A percentile compares a stretch with the other conserved stretches of the same genome.
phyloP scores from a whole-genome alignment of 2,113 vertebrate genomes.

The Lepus americanus region DNA sequence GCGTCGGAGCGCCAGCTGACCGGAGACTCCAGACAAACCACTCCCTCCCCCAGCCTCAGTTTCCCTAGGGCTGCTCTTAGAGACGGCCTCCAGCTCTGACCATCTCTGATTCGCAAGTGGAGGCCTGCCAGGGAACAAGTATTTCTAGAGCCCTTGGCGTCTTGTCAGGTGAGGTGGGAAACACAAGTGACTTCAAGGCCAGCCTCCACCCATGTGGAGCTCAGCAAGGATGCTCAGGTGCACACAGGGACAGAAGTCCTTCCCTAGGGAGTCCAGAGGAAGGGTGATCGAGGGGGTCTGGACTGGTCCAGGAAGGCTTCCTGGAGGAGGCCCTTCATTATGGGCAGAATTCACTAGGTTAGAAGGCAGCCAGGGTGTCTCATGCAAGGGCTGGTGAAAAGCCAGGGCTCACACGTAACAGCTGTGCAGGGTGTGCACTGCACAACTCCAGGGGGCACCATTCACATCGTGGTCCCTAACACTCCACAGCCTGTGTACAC shows the following conservation, averaged over 20 bases:
- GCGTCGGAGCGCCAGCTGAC: not conserved
- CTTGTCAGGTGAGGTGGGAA: constrained; percentile 56
- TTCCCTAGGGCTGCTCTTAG: not conserved
- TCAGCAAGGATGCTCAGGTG: constrained; percentile 27
- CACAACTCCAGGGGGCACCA: not conserved
- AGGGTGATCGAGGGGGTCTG: not conserved
- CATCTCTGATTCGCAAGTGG: constrained; percentile 50
- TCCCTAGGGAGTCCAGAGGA: not conserved
- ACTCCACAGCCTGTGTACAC: not conserved
- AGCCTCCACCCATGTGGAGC: constrained; percentile 26
- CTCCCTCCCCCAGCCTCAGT: not conserved
- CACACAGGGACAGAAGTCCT: not conserved
- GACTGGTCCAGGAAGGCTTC: constrained; percentile 13
- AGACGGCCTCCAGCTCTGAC: not conserved
- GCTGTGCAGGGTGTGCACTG: not conserved
- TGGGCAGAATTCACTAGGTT: not conserved
- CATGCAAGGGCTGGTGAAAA: not conserved
- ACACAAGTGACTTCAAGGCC: not conserved
- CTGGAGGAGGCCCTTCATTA: not conserved
- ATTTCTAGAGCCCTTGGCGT: constrained; percentile 74
- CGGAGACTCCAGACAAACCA: not conserved
- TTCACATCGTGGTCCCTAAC: not conserved
- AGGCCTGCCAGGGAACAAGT: constrained; percentile 57
- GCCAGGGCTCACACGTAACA: not conserved
- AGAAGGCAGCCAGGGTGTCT: not conserved